Base-by-base conservation (phyloP, 2,888 invertebrate genomes). In the Lingula anatina region DNA sequence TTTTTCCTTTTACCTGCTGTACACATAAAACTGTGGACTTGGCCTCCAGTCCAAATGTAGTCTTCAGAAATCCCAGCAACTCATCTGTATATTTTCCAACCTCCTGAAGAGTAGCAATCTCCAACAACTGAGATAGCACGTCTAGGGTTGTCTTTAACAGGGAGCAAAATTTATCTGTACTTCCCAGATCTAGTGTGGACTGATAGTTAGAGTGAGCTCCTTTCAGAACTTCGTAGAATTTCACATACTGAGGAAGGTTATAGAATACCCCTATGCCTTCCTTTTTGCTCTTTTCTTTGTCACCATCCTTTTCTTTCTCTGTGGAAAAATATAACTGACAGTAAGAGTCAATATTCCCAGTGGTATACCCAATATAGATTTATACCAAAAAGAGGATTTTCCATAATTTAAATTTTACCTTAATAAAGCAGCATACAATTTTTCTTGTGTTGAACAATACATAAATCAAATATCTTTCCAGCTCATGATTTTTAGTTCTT, bases 141-240 rank as follows among this genome's bases (percentile, higher is more conserved):
- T 83, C 81, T 5, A 89, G 78, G 0, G 83, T 80, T 5, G 84
- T 61, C 48, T 60, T 56, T 31, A 78, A 58, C 46, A 74, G 54
- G 9, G 47, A 50, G 52, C 66, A 65, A 61, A 73, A 76, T 68
- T 77, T 70, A 60, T 76, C 69, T 24, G 60, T 53, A 25, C 53
- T 55, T 27, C 83, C 51, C 82, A 76, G 54, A 46, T 75, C 74
- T 48, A 72, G n/a, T n/a, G n/a, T n/a, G n/a, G n/a, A 90, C 83
- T 89, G 90, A 78, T 91, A 90, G 80, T 89, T 93, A 26, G 86
- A 85, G 77, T 90, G 88, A 3, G 90, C 87, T 57, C 87, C 86
- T 71, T 85, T 86, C 49, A 94, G 74, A 46, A 85, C 84, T 50
- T 90, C 90, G 75, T 88, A 88, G 52, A 94, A 81, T 76, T 87